These are phyloP conservation scores for Drosophila neoperkinsi DNA, from an alignment of 2,888 invertebrate genomes.

Conservation along the genomic window DNA sequence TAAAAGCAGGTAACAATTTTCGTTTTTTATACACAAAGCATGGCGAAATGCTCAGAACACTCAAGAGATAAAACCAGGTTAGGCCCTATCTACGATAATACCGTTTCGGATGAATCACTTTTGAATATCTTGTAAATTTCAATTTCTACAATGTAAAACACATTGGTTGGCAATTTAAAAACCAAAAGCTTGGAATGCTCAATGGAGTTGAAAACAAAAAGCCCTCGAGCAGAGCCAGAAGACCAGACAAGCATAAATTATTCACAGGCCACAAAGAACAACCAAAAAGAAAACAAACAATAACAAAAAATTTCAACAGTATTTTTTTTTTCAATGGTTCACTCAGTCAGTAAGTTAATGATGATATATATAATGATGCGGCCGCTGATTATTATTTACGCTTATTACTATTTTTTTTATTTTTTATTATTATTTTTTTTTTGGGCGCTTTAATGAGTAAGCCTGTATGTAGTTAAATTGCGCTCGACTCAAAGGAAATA, in stretches of 20 bases:
- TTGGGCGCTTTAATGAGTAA: constrained; percentile 44
- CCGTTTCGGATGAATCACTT: constrained; percentile 74
- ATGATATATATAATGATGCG: constrained; percentile 67
- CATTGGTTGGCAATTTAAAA: not conserved
- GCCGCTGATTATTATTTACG: constrained; percentile 57
- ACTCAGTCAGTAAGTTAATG: constrained; percentile 77
- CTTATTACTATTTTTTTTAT: constrained; percentile 12
- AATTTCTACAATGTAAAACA: constrained; percentile 55
- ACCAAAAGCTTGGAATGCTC: constrained; percentile 23
- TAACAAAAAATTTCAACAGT: constrained; percentile 22
- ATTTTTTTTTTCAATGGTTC: constrained; percentile 39
- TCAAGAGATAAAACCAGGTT: constrained; percentile 54
- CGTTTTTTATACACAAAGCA: constrained; percentile 14
- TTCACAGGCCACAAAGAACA: constrained; percentile 29
- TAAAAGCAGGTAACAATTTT: constrained; percentile 44
- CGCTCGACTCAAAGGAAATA: constrained; percentile 8
- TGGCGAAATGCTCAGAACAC: constrained; percentile 35
- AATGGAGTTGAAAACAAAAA: constrained; percentile 26
- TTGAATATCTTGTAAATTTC: constrained; percentile 55
- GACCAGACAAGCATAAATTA: constrained; percentile 50
- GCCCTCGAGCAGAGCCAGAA: constrained; percentile 33
- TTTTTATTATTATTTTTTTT: constrained; percentile 26
- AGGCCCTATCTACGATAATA: constrained; percentile 27
- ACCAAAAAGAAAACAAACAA: constrained; percentile 31
- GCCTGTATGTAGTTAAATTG: constrained; percentile 14